Conservation (phyloP, 2,888 invertebrate species). For the Dolichopus griseipennis region DNA sequence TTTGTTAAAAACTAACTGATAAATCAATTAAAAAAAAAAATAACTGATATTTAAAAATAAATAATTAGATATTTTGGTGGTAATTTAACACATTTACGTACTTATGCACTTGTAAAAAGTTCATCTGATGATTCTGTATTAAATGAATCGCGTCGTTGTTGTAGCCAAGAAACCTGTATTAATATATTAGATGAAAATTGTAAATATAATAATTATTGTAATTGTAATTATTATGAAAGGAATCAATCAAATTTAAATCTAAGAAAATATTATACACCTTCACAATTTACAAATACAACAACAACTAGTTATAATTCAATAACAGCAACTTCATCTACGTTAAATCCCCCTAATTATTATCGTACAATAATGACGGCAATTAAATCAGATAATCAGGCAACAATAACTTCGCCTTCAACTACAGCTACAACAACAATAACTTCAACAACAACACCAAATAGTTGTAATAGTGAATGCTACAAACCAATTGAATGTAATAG, state of each 20-base stretch:
- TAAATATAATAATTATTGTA: conserved; percentile 34
- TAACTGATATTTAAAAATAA: neutral
- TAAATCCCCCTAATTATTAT: conserved; percentile 13
- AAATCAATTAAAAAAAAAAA: conserved; percentile 12
- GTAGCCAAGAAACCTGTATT: conserved; percentile 21
- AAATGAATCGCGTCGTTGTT: conserved; percentile 34
- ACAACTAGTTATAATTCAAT: conserved; percentile 17
- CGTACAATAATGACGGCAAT: neutral
- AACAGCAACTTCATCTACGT: conserved; percentile 26
- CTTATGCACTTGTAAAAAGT: conserved; percentile 44
- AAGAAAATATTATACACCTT: neutral
- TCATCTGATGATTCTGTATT: conserved; percentile 38
- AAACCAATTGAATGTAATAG: conserved; percentile 7
- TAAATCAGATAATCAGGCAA: conserved; percentile 11
- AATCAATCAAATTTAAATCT: conserved; percentile 16
- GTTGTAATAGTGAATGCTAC: conserved; percentile 12
- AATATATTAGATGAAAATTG: conserved; percentile 7
- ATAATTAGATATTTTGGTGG: conserved; percentile 40
- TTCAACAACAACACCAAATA: conserved; percentile 35
- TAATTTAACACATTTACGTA: conserved; percentile 43
- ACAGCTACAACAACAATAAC: conserved; percentile 33
- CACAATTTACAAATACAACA: conserved; percentile 5
- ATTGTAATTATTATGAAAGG: conserved; percentile 30
- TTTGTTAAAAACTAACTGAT: conserved; percentile 17
- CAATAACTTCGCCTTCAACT: conserved; percentile 26